Conservation (phyloP, 2,888 invertebrate genomes). For the Girardia tigrina region DNA sequence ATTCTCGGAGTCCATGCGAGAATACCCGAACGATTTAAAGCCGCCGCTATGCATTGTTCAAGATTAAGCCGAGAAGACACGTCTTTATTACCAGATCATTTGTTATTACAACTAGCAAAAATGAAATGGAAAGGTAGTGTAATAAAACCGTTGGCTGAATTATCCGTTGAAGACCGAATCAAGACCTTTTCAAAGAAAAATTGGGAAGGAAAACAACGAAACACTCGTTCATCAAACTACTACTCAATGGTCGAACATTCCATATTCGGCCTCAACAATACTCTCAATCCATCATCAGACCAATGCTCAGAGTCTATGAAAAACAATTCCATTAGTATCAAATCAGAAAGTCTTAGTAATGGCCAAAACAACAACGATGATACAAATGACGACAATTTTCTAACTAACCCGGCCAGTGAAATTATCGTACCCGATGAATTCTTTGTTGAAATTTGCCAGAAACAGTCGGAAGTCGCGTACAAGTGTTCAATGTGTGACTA, state of each 20-base stretch:
- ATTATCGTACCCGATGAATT: conserved; percentile 32
- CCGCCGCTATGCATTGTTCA: conserved; percentile 36
- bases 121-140: conserved; percentile 38
- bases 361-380: too few species aligned
- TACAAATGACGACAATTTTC: conserved; percentile 1
- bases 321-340: background rate
- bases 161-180: background rate
- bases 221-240: background rate
- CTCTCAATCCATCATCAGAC: background rate
- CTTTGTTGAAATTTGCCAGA: conserved; percentile 16
- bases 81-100: conserved; percentile 34
- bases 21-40: conserved; percentile 36
- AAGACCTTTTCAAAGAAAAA: conserved; percentile 4
- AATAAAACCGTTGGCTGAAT: conserved; percentile 31
- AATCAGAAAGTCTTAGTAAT: background rate
- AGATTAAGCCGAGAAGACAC: conserved; percentile 36
- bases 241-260: conserved; percentile 11
- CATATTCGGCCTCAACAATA: background rate
- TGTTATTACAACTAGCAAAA: conserved; percentile 35
- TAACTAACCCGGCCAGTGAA: background rate
- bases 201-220: conserved; percentile 17
- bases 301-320: background rate
- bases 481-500: conserved; percentile 30
- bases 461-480: conserved; percentile 29
- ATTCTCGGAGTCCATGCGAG: conserved; percentile 37